Conservation (phyloP, 2,888 invertebrate species). For the Hofmannophila pseudospretella region DNA sequence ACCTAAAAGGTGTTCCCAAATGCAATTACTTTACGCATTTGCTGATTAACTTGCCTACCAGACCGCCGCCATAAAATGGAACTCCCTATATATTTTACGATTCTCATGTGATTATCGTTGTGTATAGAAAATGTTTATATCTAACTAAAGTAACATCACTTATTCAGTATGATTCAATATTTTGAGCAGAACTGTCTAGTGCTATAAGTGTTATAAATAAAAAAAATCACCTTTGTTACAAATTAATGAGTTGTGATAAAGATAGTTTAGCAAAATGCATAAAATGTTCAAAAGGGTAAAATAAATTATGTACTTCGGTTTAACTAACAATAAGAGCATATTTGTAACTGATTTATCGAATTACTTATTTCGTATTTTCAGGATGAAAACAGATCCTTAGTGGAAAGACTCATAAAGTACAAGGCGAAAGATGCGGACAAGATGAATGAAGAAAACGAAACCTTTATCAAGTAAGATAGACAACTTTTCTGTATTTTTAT, state of each 20-base stretch:
- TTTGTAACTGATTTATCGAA: too few relatives aligned
- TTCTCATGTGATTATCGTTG: constrained; percentile 50
- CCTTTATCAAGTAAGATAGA: constrained; percentile 87
- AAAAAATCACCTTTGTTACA: not conserved
- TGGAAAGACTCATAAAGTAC: constrained; percentile 92
- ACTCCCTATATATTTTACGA: constrained; percentile 60
- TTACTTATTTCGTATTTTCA: too few relatives aligned
- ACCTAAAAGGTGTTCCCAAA: not conserved
- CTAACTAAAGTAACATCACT: constrained; percentile 43
- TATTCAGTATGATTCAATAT: constrained; percentile 47
- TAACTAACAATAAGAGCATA: too few relatives aligned
- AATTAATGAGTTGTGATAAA: not conserved
- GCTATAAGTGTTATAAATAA: not conserved
- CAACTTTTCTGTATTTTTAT: constrained; percentile 9
- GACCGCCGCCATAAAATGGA: constrained; percentile 16
- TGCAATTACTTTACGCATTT: not conserved
- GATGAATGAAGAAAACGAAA: constrained; percentile 98
- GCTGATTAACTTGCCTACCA: not conserved
- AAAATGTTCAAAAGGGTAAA: constrained; percentile 27
- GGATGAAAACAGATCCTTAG: constrained; percentile 91
- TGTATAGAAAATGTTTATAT: constrained; percentile 51
- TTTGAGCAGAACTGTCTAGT: constrained; percentile 28
- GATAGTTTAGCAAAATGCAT: constrained; percentile 21
- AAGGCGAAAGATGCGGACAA: constrained; percentile 97
- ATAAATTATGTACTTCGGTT: too few relatives aligned